These are phyloP conservation scores for Notiomystis cincta DNA, from an alignment of 2,113 vertebrate species.

Conservation along the genomic window DNA sequence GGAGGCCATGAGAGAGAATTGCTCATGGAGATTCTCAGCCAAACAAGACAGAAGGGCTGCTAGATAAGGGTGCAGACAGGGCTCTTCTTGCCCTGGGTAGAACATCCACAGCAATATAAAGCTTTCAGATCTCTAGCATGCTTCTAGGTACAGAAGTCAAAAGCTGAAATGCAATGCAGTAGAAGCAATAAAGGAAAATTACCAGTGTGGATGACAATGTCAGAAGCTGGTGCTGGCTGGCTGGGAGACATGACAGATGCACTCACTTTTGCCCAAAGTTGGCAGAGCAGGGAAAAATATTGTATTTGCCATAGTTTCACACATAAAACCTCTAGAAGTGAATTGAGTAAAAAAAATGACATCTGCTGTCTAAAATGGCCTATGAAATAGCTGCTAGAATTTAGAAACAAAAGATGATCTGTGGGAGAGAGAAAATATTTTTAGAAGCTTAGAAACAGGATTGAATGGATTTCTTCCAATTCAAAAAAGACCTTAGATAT, in stretches of 20 bases:
- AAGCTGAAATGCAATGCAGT: not conserved
- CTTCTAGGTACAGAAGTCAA: not conserved
- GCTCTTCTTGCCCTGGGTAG: not conserved
- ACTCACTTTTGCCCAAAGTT: not conserved
- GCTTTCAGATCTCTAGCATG: not conserved
- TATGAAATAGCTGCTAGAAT: not conserved
- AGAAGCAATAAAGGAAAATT: not conserved
- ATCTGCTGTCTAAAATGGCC: not conserved
- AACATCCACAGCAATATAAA: fast-evolving
- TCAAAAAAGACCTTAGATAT: not conserved
- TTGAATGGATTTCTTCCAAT: not conserved
- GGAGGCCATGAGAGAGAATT: not conserved
- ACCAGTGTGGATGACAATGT: not conserved
- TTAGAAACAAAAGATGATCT: not conserved
- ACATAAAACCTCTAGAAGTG: not conserved
- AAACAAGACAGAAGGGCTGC: not conserved
- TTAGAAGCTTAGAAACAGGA: not conserved
- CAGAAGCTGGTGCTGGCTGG: not conserved
- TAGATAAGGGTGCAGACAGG: not conserved
- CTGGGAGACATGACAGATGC: not conserved
- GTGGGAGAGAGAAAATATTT: not conserved
- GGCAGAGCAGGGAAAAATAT: not conserved
- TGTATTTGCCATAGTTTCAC: not conserved
- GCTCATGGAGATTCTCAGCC: not conserved
- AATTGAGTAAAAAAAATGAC: not conserved